Percentiles rank a stretch among this genome's conserved stretches.
These are phyloP conservation scores for Cotesia glomerata DNA, from an alignment of 1,140 invertebrate species.

Conservation along the genomic window DNA sequence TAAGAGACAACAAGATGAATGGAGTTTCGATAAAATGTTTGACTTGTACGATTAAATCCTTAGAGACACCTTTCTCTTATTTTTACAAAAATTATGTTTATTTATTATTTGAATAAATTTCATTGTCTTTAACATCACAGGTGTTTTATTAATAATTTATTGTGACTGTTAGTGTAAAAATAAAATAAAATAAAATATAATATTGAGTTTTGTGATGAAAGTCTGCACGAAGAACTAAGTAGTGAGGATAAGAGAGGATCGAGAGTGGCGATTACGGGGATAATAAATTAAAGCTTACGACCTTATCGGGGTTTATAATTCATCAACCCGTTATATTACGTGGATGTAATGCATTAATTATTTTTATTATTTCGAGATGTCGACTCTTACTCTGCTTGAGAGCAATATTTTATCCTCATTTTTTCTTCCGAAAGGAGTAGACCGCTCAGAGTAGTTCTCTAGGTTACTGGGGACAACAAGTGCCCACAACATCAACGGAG, in stretches of 20 bases:
- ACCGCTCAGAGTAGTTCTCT: not conserved
- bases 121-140: not conserved
- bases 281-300: constrained; percentile 56
- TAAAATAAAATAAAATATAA: constrained; percentile 5
- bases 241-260: constrained; percentile 27
- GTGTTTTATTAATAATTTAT: not conserved
- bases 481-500: no score
- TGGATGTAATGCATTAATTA: constrained; percentile 29
- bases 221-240: not conserved
- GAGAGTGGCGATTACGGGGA: constrained; percentile 44
- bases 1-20: constrained; percentile 1
- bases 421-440: not conserved
- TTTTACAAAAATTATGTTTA: not conserved
- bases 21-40: constrained; percentile 25
- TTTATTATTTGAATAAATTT: constrained; percentile 34
- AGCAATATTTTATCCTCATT: constrained; percentile 7
- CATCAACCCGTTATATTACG: constrained; percentile 47
- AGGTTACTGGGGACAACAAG: not conserved
- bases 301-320: constrained; percentile 56
- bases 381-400: constrained; percentile 3
- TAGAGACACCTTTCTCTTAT: not conserved
- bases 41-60: constrained; percentile 13
- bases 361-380: constrained; percentile 22
- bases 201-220: not conserved
- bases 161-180: not conserved